These are phyloP conservation scores for Leptodactylus fallax DNA, from an alignment of 2,797 vertebrate species.

Conservation along the genomic window DNA sequence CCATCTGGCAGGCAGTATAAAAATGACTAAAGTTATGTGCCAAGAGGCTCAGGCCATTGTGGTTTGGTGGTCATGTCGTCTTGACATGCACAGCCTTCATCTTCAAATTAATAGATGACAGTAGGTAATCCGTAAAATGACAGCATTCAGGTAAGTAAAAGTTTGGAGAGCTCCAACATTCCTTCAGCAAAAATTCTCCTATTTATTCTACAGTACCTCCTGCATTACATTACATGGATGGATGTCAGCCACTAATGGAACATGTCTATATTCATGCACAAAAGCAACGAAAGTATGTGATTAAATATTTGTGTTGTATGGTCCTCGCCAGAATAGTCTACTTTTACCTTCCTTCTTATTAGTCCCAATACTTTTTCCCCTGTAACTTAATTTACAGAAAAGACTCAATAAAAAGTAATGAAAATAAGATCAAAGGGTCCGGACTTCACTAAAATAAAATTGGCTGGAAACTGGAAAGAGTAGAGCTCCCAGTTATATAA, in stretches of 20 bases:
- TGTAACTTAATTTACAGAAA: slow-evolving; percentile 51
- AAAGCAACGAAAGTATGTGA: not conserved
- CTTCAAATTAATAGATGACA: no score
- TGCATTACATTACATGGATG: not conserved
- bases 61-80: no score
- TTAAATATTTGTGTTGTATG: slow-evolving; percentile 1
- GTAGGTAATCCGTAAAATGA: no score
- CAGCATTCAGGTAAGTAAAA: no score
- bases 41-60: no score
- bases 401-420: slow-evolving; percentile 37
- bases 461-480: slow-evolving; percentile 26
- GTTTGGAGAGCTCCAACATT: not conserved
- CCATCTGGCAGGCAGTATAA: no score
- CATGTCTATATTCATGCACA: not conserved
- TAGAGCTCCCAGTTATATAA: slow-evolving; percentile 30
- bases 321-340: slow-evolving; percentile 12
- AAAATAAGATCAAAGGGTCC: slow-evolving; percentile 42
- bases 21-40: no score
- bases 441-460: slow-evolving; percentile 19
- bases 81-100: no score
- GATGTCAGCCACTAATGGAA: not conserved
- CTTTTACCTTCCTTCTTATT: slow-evolving; percentile 65
- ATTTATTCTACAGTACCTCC: not conserved
- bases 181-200: not conserved
- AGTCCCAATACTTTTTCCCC: slow-evolving; percentile 67